Evolutionary conservation across 2,113 vertebrate genomes (phyloP), one percentile per base, ranked within the genome.

Genomic region (Halichoeres trimaculatus): DNA sequence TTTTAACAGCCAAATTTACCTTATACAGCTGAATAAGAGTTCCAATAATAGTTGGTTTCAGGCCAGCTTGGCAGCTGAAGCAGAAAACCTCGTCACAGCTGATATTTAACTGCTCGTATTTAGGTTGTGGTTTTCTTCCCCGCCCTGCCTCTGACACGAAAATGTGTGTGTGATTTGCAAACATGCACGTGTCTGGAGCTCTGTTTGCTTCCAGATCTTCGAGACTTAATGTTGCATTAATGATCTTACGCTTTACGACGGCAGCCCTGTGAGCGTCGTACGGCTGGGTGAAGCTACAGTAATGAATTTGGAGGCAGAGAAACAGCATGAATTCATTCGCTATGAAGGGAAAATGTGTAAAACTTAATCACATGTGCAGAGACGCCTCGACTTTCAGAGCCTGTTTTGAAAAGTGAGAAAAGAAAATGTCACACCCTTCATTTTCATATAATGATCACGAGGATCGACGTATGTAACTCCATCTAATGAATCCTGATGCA

Each of bases 71-170:
- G 51, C 66, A 43, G 50, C 1, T 26, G 4, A 58, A 62, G 64
- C 2, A 48, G 62, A 69, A 54, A 14, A 60, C 45, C 41, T 35
- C 17, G 71, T 56, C 48, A 9, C 20, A 54, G 57, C 52, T 24
- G 56, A 56, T 41, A 26, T 53, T 13, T 22, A 58, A 50, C 70
- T 56, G 70, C 56, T 8, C 19, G 45, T 48, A 14, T 59, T 76
- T 72, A 63, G 53, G 62, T 40, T 47, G 52, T 50, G 76, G 62
- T 72, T 82, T 54, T 67, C 73, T 55, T 70, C 74, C 63, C 68
- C 75, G 36, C 68, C 67, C 67, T 38, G 59, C 47, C 51, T 66
- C 57, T 40, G 72, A 38, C 26, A n/a, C n/a, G 23, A 55, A 45
- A 35, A 20, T 61, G 4, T 59, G 52, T 40, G 43, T 69, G 59